Conservation (phyloP, 2,888 invertebrate genomes). For the Oxystoma pomonae region DNA sequence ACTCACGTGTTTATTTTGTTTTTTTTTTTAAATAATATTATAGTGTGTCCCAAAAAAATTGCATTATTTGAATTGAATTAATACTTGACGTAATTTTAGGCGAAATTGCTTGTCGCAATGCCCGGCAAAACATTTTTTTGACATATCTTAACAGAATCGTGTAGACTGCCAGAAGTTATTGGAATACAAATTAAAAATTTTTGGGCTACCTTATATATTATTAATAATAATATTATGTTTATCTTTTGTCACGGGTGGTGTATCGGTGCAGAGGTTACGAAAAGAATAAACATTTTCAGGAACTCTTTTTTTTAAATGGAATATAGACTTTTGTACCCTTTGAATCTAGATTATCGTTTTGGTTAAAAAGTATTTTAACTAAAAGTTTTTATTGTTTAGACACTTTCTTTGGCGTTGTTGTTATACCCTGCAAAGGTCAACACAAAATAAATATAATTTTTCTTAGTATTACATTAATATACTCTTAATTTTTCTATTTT, state of each 20-base stretch:
- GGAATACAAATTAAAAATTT: conserved; percentile 18
- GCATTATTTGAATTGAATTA: too few species aligned
- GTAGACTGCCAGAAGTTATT: too few species aligned
- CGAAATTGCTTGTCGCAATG: too few species aligned
- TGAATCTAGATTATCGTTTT: too few species aligned
- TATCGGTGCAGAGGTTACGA: background rate
- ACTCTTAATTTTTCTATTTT: conserved; percentile 41
- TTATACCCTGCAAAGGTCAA: conserved; percentile 12
- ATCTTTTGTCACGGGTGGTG: background rate
- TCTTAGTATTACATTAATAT: conserved; percentile 14
- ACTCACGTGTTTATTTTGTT: conserved; percentile 37
- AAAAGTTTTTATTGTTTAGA: background rate
- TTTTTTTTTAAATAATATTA: conserved; percentile 39
- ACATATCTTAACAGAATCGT: too few species aligned
- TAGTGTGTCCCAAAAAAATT: conserved; percentile 32
- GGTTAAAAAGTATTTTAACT: too few species aligned
- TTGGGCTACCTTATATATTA: background rate
- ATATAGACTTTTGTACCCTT: too few species aligned
- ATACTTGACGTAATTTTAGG: too few species aligned
- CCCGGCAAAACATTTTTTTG: too few species aligned
- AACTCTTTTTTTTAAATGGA: background rate
- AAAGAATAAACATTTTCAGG: background rate
- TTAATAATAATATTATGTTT: background rate
- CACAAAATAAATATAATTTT: conserved; percentile 10
- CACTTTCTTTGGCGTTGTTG: background rate